Conservation (phyloP, 2,888 invertebrate species). For the Nysson spinosus region DNA sequence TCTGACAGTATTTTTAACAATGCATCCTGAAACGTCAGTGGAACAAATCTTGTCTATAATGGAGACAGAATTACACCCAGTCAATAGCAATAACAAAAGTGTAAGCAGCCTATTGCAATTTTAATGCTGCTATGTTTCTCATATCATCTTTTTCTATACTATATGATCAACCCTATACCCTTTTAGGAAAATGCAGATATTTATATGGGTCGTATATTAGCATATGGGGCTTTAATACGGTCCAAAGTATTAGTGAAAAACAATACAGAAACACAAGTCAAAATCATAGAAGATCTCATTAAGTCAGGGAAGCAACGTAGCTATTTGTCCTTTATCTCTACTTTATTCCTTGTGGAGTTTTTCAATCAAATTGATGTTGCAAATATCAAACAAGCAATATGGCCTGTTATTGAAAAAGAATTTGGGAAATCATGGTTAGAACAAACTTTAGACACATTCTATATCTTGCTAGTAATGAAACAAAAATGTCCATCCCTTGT, state of each 20-base stretch:
- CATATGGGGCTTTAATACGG: slow-evolving; percentile 84
- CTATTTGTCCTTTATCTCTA: slow-evolving; percentile 81
- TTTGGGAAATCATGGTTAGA: slow-evolving; percentile 82
- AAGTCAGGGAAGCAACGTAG: slow-evolving; percentile 81
- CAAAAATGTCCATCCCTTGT: slow-evolving; percentile 79
- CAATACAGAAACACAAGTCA: slow-evolving; percentile 78
- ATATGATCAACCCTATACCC: slow-evolving; percentile 10
- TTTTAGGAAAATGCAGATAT: slow-evolving; percentile 86
- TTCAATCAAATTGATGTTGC: slow-evolving; percentile 79
- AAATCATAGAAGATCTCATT: slow-evolving; percentile 78
- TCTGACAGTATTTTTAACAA: slow-evolving; percentile 81
- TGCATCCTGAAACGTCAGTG: slow-evolving; percentile 78
- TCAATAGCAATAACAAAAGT: slow-evolving; percentile 82
- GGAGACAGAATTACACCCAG: slow-evolving; percentile 83
- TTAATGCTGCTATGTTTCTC: neutral
- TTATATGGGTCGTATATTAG: slow-evolving; percentile 84
- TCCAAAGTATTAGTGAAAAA: slow-evolving; percentile 81
- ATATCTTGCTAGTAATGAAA: slow-evolving; percentile 80
- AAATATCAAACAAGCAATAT: slow-evolving; percentile 80
- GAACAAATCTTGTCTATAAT: slow-evolving; percentile 80
- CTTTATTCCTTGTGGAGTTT: slow-evolving; percentile 82
- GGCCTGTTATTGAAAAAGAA: slow-evolving; percentile 81
- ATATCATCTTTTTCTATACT: neutral
- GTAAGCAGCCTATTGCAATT: too few relatives aligned
- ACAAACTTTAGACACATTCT: slow-evolving; percentile 83